Evolutionary conservation across 2,888 invertebrate genomes (phyloP), one percentile per base, ranked within the genome.

Genomic region (Beris chalybata): DNA sequence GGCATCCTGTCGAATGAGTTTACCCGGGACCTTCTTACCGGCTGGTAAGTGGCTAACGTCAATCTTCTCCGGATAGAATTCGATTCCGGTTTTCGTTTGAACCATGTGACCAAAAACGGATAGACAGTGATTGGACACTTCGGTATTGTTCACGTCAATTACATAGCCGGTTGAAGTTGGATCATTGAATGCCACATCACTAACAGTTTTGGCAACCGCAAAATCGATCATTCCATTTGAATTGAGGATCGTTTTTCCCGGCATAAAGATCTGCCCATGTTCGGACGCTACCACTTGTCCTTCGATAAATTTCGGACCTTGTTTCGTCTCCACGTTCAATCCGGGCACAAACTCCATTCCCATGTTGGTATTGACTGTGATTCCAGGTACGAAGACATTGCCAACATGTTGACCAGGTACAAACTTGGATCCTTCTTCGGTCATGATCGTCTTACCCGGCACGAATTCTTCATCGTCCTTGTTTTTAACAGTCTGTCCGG

Each of bases 81-180:
- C 87, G 22, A 89, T 86, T 0, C 87, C 87, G 65, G 85, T 84
- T 11, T 81, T 78, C 5, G 87, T 86, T 78, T 88, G 88, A 1
- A 88, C 81, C 85, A 88, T 87, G 72, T 88, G 86, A 1, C 88
- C 88, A 72, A 86, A 88, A 4, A 87, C 85, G 68, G 83, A 82
- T 6, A 84, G 75, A 6, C 83, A 82, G 73, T 83, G 83, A 74
- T 83, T 83, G 30, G 84, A 83, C 4, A 85, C 71, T 11, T 83
- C 82, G 70, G 81, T 81, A 13, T 83, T 84, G 64, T 82, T 85
- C 3, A 84, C 84, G 74, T 87, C 85, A 43, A 87, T 83, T 0
- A 86, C 84, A 50, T 86, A 78, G 9, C 86, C 87, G 7, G 82
- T 77, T 0, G 85, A 83, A 11, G 82, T 77, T 30, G 85, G 83